Evolutionary conservation across 2,797 vertebrate genomes (phyloP), one percentile per base, ranked within the genome.

Genomic region (Dryobates pubescens): DNA sequence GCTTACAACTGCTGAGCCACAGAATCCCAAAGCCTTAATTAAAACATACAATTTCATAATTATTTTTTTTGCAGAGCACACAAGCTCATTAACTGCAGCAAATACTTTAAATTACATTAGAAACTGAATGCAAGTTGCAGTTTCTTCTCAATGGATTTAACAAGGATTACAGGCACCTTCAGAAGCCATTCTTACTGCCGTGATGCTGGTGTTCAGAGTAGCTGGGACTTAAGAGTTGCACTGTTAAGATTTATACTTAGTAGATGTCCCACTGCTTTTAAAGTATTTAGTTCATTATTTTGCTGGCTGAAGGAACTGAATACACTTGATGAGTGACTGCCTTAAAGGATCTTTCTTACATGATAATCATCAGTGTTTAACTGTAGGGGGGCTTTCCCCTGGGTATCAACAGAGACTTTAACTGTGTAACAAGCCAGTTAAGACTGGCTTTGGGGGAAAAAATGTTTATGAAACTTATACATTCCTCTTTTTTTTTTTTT

Each of bases 401-500:
- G 5, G 10, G 5, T 73, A 15, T 29, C 23, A 89, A 34, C 26
- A 72, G 70, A 36, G 16, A 30, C 13, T 74, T 71, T 26, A 77
- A 73, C 32, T 68, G 27, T 36, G 30, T 17, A 82, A 47, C 16
- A 65, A 32, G 29, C 71, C 65, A 62, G n/a, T 49, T 74, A 53
- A 77, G 49, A 53, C 14, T 10, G 5, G 17, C 51, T 72, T 82
- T 4, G 10, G 32, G 32, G 6, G 8, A n/a, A 36, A 34, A 71
- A 81, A 67, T 14, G 8, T 27, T 62, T 5, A 36, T 20, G 20
- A 62, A 82, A 71, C 15, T 38, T 53, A 2, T 0, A 2, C 1
- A 1, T 87, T 80, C 32, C 20, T 36, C 3, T 26, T 27, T 41
- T 45, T 78, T 59, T 53, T 53, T 41, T 45, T 78, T 59, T 20